Evolutionary conservation across 2,797 vertebrate genomes (phyloP), one percentile per base, ranked within the genome.

Genomic region (Coregonus sp.): DNA sequence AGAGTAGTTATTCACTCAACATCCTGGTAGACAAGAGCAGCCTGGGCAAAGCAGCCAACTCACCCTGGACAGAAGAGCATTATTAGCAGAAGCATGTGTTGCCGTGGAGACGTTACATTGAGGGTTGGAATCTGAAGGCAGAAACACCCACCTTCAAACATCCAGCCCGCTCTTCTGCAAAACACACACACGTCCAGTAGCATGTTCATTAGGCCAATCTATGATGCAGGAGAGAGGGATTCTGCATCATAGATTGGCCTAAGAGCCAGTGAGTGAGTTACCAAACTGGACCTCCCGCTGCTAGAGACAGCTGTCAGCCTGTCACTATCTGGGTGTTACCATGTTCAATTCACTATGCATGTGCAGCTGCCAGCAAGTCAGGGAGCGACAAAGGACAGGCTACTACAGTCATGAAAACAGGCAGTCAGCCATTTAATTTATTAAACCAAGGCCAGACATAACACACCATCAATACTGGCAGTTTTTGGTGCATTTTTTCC

Each of bases 281-380:
- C 75, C 50, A 15, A 18, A 35, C 68, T 18, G 51, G 18, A 70
- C 31, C 75, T 75, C 69, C 63, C 31, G 56, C 25, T 63, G 72
- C 69, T 81, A 75, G 78, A 80, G 78, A 81, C 79, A 75, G 40
- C 40, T 47, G 40, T 47, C 56, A 80, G 59, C 78, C 40, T 89
- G 89, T 86, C 85, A 84, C 72, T 88, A 78, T 80, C 65, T 11
- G 73, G 75, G 68, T 76, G 76, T 74, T 70, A 79, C 76, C 76
- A 78, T 75, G 76, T 84, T 75, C 67, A 50, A 59, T 67, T 80
- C 63, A 72, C 74, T 74, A 68, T 65, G 80, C 75, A 77, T 47
- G 40, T 47, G 40, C 40, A 47, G 79, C 82, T 84, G 81, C 70
- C 65, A 76, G 20, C n/a, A 4, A 69, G 73, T 76, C 75, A 82